These are phyloP conservation scores for Drosophila cardini DNA, from an alignment of 1,140 invertebrate genomes.

Conservation along the genomic window DNA sequence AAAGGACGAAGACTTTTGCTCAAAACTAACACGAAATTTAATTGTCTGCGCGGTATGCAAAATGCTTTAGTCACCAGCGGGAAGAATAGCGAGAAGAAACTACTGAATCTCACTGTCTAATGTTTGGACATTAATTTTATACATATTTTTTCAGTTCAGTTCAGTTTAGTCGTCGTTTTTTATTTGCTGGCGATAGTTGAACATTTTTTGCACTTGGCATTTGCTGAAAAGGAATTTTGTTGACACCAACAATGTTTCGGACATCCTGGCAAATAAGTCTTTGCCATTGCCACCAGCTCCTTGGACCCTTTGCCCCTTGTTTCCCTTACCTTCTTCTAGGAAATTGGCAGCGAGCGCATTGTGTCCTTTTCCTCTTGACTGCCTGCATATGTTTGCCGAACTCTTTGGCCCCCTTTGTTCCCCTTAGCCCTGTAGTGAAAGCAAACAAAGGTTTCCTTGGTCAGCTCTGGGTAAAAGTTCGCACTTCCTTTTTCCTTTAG, in stretches of 20 bases:
- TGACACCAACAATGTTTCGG: slow-evolving; percentile 84
- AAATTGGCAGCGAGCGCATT: slow-evolving; percentile 77
- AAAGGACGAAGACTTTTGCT: slow-evolving; percentile 14
- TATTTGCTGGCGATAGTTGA: slow-evolving; percentile 46
- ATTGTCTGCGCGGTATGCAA: slow-evolving; percentile 54
- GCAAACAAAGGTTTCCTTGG: slow-evolving; percentile 62
- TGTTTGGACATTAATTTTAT: slow-evolving; percentile 68
- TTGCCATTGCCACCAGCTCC: slow-evolving; percentile 7
- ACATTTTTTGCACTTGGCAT: slow-evolving; percentile 61
- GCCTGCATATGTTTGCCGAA: slow-evolving; percentile 72
- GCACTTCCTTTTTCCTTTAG: slow-evolving; percentile 46
- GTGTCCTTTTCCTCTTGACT: slow-evolving; percentile 75
- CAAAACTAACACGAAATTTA: slow-evolving; percentile 75
- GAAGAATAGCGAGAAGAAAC: slow-evolving; percentile 16
- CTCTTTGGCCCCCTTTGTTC: background rate
- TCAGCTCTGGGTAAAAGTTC: slow-evolving; percentile 50
- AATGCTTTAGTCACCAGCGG: slow-evolving; percentile 16
- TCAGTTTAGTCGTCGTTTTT: too few relatives aligned
- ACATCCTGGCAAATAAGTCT: slow-evolving; percentile 83
- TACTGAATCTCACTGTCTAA: slow-evolving; percentile 42
- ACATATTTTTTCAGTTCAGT: slow-evolving; percentile 12
- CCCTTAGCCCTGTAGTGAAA: background rate
- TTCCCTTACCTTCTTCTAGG: slow-evolving; percentile 28
- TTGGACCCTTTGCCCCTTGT: background rate
- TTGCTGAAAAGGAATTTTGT: slow-evolving; percentile 73